Evolutionary conservation across 2,797 vertebrate genomes (phyloP).

Genomic region (Garrulus glandarius): DNA sequence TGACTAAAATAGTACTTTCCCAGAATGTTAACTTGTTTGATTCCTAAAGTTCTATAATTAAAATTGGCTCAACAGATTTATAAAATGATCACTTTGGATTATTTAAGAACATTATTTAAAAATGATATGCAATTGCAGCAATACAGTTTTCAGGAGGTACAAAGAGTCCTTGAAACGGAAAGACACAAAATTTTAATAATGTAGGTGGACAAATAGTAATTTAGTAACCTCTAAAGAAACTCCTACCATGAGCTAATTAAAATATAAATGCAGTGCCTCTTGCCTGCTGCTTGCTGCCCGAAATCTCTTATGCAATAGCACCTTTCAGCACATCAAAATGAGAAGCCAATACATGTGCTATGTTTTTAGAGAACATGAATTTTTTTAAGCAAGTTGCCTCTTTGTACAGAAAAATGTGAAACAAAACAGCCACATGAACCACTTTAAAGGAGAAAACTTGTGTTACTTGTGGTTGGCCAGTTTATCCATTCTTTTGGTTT

Average conservation of each 20-base stretch:
- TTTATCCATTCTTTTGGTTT: not conserved
- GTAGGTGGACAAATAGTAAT: slow-evolving; percentile 46
- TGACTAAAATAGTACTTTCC: not conserved
- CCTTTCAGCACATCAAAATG: not conserved
- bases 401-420: not conserved
- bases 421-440: not conserved
- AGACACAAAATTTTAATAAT: not conserved
- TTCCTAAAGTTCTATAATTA: not conserved
- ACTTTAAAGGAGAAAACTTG: not conserved
- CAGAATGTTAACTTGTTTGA: not conserved
- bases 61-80: not conserved
- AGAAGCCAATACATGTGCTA: not conserved
- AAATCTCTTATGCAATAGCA: not conserved
- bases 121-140: not conserved
- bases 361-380: not conserved
- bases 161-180: not conserved
- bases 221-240: slow-evolving; percentile 25
- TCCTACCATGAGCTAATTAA: slow-evolving; percentile 46
- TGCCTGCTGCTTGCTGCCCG: slow-evolving; percentile 21
- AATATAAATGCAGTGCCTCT: slow-evolving; percentile 15
- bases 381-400: not conserved
- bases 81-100: not conserved
- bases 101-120: not conserved
- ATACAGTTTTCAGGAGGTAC: not conserved
- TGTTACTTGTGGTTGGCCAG: not conserved